Percentiles rank a stretch among this genome's conserved stretches.
Evolutionary conservation across 2,113 vertebrate genomes (phyloP).

Genomic region (Bubalus kerabau): DNA sequence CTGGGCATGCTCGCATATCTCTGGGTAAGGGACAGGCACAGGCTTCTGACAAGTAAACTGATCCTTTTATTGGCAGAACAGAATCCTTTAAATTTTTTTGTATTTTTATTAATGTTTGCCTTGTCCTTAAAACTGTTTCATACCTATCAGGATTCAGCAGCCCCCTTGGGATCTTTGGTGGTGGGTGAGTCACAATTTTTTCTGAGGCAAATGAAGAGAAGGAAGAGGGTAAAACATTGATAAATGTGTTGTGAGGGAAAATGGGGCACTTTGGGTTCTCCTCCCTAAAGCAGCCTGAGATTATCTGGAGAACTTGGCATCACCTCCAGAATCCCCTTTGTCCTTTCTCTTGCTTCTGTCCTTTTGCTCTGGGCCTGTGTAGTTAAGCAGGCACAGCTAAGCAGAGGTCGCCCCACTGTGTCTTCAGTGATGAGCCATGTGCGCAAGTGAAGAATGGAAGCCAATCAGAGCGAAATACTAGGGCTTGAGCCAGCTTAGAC

Average conservation of each 20-base stretch:
- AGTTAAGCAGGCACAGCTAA: background rate
- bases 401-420: background rate
- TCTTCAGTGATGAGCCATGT: background rate
- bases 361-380: background rate
- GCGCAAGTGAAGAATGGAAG: background rate
- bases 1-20: background rate
- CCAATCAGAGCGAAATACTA: background rate
- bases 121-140: background rate
- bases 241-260: background rate
- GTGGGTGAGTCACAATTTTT: background rate
- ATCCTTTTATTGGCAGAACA: background rate
- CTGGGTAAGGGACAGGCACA: background rate
- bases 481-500: constrained; percentile 29
- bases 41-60: background rate
- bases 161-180: background rate
- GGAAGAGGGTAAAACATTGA: background rate
- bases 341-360: background rate
- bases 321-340: no score
- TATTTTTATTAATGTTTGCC: background rate
- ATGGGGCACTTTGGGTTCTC: background rate
- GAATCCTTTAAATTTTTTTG: background rate
- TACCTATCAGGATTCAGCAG: background rate
- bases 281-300: background rate
- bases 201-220: background rate
- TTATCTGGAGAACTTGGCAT: background rate